Percentiles rank a stretch among this genome's conserved stretches.
Conservation (phyloP, 2,113 vertebrate species). For the Polypterus bichir region DNA sequence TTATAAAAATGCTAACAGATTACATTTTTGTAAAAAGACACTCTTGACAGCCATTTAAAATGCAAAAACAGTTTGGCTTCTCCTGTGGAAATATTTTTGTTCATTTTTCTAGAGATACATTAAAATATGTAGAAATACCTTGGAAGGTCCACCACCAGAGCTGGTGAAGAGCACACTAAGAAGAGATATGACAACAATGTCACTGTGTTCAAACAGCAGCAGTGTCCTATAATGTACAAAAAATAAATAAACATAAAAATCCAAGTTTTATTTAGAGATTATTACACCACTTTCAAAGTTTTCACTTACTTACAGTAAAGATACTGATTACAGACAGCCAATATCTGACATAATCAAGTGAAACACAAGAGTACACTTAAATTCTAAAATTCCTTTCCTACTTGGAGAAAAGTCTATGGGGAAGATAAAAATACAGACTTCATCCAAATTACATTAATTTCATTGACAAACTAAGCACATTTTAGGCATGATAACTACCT, state of each 20-base stretch:
- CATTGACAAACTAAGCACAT: too few relatives aligned
- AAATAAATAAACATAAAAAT: not conserved
- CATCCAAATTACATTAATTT: too few relatives aligned
- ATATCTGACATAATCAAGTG: too few relatives aligned
- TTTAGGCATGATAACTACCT: too few relatives aligned
- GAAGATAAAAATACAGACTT: too few relatives aligned
- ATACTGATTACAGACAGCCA: too few relatives aligned
- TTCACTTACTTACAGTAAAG: not conserved
- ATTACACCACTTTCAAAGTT: not conserved
- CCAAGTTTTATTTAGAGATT: not conserved
- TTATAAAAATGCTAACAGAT: not conserved
- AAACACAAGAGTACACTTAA: too few relatives aligned
- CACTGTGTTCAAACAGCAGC: constrained; percentile 88
- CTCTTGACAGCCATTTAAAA: not conserved
- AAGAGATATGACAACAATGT: constrained; percentile 81
- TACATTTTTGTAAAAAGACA: not conserved
- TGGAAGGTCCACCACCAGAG: constrained; percentile 84
- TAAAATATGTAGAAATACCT: constrained; percentile 52
- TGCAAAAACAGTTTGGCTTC: not conserved
- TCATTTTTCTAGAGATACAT: not conserved
- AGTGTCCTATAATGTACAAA: constrained; percentile 58
- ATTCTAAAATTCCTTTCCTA: too few relatives aligned
- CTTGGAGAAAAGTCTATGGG: too few relatives aligned
- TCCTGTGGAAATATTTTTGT: not conserved
- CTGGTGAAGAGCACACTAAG: constrained; percentile 86